Conservation (phyloP, 2,797 vertebrate species). For the Heterohyrax brucei region DNA sequence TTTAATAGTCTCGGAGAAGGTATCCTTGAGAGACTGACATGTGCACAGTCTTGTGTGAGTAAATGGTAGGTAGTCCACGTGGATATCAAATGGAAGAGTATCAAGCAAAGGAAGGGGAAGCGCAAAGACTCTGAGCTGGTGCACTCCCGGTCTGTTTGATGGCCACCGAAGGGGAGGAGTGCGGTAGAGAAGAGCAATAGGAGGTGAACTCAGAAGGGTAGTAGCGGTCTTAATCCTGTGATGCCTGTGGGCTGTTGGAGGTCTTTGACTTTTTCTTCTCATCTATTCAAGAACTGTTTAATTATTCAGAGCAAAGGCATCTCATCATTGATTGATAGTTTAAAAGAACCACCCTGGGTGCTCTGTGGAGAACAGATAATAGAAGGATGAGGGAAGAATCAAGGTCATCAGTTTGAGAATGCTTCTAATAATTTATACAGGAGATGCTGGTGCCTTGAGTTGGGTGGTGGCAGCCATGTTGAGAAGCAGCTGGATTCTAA, state of each 20-base stretch:
- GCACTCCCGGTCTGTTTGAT: not conserved
- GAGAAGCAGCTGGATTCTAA: not conserved
- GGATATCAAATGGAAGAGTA: not conserved
- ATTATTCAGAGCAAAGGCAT: not conserved
- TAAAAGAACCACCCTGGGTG: not conserved
- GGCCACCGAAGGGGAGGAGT: not conserved
- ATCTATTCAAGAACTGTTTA: not conserved
- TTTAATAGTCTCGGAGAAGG: not conserved
- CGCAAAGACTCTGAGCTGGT: not conserved
- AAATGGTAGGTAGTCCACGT: not conserved
- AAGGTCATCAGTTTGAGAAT: not conserved
- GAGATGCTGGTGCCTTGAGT: accelerated
- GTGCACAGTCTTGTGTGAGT: not conserved
- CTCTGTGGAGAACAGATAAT: not conserved
- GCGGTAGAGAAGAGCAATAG: not conserved
- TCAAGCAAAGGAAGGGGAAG: not conserved
- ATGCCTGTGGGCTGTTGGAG: not conserved
- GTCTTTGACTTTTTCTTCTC: not conserved
- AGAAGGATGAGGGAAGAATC: not conserved
- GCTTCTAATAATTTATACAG: not conserved
- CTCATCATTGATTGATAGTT: accelerated
- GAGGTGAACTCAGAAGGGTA: not conserved
- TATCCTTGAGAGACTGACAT: not conserved
- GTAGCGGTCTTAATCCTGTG: too few relatives aligned
- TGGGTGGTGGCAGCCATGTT: accelerated